phyloP scores from a whole-genome alignment of 2,113 vertebrate species.

The Tretioscincus oriximinensis region DNA sequence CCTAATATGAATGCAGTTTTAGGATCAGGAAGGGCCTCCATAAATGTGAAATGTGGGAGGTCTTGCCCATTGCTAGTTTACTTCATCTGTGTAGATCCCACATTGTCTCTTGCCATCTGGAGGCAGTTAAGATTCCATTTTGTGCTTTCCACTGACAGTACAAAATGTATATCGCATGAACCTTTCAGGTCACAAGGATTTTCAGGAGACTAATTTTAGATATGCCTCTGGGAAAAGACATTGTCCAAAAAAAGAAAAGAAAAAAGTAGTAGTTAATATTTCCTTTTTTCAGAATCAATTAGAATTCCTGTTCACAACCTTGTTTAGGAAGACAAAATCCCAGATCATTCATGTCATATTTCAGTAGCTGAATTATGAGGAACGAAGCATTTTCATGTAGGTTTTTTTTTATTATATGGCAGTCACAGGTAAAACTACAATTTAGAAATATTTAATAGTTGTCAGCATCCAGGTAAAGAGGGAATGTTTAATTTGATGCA shows the following conservation, averaged over 20 bases:
- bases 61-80: too few relatives aligned
- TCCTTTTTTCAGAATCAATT: constrained; percentile 3
- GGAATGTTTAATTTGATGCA: not conserved
- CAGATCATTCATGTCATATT: not conserved
- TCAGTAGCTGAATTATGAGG: not conserved
- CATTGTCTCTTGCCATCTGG: too few relatives aligned
- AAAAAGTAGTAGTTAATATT: not conserved
- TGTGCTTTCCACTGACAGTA: not conserved
- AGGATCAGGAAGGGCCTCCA: too few relatives aligned
- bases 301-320: constrained; percentile 13
- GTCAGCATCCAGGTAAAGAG: not conserved
- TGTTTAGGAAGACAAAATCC: constrained; percentile 10
- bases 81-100: too few relatives aligned
- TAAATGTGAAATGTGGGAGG: too few relatives aligned
- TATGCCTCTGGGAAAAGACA: constrained; percentile 18
- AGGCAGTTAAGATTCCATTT: not conserved
- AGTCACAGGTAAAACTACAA: not conserved
- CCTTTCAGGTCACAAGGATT: constrained; percentile 42
- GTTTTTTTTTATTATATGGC: not conserved
- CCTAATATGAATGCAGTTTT: too few relatives aligned
- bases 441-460: constrained; percentile 19
- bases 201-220: constrained; percentile 20
- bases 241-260: not conserved
- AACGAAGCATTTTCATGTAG: not conserved
- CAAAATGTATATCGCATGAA: constrained; percentile 19